Evolutionary conservation across 1,140 invertebrate genomes (phyloP), one percentile per base, ranked within the genome.

Genomic region (Magallana gigas): DNA sequence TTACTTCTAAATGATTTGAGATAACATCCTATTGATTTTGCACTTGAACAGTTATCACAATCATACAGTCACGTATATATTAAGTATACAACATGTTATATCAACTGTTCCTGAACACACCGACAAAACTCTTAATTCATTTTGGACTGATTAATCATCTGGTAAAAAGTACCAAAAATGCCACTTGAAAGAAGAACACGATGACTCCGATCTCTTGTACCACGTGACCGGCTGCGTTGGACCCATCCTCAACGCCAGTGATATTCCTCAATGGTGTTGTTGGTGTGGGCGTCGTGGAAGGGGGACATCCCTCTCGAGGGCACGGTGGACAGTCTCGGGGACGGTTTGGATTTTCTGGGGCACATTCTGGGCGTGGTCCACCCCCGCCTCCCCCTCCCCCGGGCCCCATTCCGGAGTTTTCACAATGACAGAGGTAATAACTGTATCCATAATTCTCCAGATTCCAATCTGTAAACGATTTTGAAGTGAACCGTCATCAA

Each of bases 391-490:
- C 71, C 12, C 14, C 6, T 9, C 71, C 81, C 1, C 81, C 81
- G 5, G 11, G 36, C 7, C 18, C 18, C 36, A 48, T 48, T 7
- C 81, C 81, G 3, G 56, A 58, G 8, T 16, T 83, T n/a, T 29
- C 36, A 57, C 48, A 83, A 23, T 83, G 81, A n/a, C 56, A 83
- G 8, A 83, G 48, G 36, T 83, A 83, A 29, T 57, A 83, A 11
- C 16, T 23, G 18, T 83, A 58, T 57, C 81, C 57, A 12, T 57
- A 83, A n/a, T 29, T 57, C 9, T 83, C 81, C 14, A 57, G 12
- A 6, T 83, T 83, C 81, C 48, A 83, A 8, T 57, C 81, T 83
- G 48, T 8, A 1, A 83, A 57, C 36, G 36, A 48, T 48, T 48
- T 4, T 48, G 36, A 48, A 48, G 3, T 48, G 36, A 48, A 48